phyloP scores from a whole-genome alignment of 2,113 vertebrate genomes.

The Puntigrus tetrazona region DNA sequence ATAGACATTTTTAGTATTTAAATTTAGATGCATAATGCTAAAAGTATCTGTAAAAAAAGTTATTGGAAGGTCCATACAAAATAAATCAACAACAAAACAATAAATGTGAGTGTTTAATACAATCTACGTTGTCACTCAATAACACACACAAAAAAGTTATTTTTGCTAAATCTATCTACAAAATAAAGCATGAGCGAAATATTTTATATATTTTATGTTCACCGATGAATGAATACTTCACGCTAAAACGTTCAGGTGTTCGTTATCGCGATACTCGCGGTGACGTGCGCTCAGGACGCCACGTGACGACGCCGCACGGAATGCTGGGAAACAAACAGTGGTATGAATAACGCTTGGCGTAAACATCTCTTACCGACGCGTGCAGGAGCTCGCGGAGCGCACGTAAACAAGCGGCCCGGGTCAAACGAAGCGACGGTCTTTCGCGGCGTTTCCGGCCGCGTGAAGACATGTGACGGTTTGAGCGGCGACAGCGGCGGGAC shows the following conservation, averaged over 20 bases:
- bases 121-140: neutral
- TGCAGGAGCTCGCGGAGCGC: conserved; percentile 11
- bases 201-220: no score
- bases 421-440: neutral
- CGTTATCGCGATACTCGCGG: conserved; percentile 63
- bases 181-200: neutral
- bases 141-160: no score
- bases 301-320: conserved; percentile 67
- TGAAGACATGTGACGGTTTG: neutral
- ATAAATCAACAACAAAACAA: no score
- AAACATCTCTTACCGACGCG: conserved; percentile 45
- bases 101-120: no score
- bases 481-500: conserved; percentile 30
- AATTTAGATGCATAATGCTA: neutral
- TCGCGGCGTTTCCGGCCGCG: neutral
- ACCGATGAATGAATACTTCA: neutral
- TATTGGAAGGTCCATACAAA: no score
- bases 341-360: conserved; percentile 59
- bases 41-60: neutral
- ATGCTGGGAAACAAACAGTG: conserved; percentile 81
- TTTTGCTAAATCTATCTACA: no score
- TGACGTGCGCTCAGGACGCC: conserved; percentile 37
- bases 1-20: no score
- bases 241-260: neutral
- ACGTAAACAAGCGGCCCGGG: neutral